These are phyloP conservation scores for Macrocentrus cingulum DNA, from an alignment of 1,140 invertebrate genomes.

Conservation along the genomic window DNA sequence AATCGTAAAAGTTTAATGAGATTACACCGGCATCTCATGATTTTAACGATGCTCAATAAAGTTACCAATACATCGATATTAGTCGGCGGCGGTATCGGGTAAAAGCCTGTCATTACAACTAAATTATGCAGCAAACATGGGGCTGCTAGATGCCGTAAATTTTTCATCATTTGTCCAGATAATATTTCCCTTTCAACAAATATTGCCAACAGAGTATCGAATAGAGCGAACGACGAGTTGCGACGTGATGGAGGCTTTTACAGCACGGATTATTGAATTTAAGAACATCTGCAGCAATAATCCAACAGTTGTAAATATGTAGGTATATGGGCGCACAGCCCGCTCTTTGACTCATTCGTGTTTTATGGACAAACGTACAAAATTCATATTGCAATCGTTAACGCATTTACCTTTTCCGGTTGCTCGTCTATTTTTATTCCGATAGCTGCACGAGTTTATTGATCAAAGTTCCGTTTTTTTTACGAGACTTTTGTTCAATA, in stretches of 20 bases:
- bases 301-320: neutral
- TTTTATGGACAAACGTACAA: slow-evolving; percentile 2
- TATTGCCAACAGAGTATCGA: too few relatives aligned
- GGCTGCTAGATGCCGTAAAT: too few relatives aligned
- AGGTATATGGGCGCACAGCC: too few relatives aligned
- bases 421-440: slow-evolving; percentile 1
- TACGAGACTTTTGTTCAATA: slow-evolving; percentile 25
- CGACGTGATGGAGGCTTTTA: too few relatives aligned
- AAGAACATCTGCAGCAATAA: neutral
- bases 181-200: too few relatives aligned
- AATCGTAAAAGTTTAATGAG: slow-evolving; percentile 50
- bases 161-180: neutral
- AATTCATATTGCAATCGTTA: slow-evolving; percentile 3
- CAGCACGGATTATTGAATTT: slow-evolving; percentile 10
- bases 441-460: slow-evolving; percentile 9
- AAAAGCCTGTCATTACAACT: neutral
- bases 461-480: slow-evolving; percentile 22
- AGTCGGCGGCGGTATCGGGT: neutral
- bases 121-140: neutral
- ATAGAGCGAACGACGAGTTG: too few relatives aligned
- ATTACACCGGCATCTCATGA: slow-evolving; percentile 20
- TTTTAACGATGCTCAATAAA: slow-evolving; percentile 8
- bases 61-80: slow-evolving; percentile 20
- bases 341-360: neutral
- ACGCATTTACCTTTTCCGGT: slow-evolving; percentile 18